Evolutionary conservation across 92 coral and sea anemone genomes (phyloP).

Genomic region (Phenganax stokvisi): DNA sequence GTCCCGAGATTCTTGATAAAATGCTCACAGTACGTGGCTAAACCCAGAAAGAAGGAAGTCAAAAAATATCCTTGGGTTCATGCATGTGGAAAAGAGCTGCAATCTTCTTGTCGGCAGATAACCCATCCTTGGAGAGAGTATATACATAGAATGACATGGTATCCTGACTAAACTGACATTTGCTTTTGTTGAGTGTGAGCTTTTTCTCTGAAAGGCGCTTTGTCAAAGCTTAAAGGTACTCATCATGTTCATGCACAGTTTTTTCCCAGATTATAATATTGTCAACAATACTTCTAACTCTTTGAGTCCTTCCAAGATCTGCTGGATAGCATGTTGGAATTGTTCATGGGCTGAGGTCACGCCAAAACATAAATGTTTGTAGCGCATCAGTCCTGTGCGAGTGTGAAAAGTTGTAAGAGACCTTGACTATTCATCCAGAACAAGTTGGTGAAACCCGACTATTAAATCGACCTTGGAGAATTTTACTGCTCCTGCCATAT

Average conservation of each 20-base stretch:
- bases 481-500: constrained; percentile 27
- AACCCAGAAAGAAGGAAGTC: too few species aligned
- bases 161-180: not conserved
- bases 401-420: constrained; percentile 16
- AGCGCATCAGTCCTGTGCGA: constrained; percentile 7
- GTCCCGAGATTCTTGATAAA: too few species aligned
- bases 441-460: not conserved
- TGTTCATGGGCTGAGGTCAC: constrained; percentile 30
- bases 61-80: too few species aligned
- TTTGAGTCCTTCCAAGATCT: constrained; percentile 45
- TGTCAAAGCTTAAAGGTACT: constrained; percentile 14
- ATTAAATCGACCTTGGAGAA: constrained; percentile 8
- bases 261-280: constrained; percentile 35
- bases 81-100: too few species aligned
- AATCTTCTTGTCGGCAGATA: too few species aligned
- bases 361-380: constrained; percentile 16
- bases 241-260: constrained; percentile 38
- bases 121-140: too few species aligned
- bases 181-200: not conserved
- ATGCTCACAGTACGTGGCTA: too few species aligned
- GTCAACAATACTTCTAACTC: constrained; percentile 44
- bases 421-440: not conserved
- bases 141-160: too few species aligned
- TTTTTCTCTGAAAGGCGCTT: constrained; percentile 29
- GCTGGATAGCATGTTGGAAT: constrained; percentile 31